A percentile compares a stretch with the other conserved stretches of the same genome.
phyloP scores from a whole-genome alignment of 2,113 vertebrate genomes.

The Apteryx owenii region DNA sequence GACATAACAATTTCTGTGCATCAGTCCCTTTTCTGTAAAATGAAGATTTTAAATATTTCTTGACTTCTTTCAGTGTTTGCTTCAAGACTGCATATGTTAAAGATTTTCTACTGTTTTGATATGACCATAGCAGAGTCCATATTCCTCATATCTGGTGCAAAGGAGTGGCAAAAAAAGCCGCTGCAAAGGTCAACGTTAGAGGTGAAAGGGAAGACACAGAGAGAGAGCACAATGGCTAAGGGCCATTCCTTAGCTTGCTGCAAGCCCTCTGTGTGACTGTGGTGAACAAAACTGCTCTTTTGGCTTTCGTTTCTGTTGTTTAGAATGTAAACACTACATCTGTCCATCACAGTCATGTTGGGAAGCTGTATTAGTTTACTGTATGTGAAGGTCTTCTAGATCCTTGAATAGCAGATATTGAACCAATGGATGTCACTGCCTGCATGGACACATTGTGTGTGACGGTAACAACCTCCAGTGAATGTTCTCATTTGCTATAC shows the following conservation, averaged over 20 bases:
- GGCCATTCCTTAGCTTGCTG: background rate
- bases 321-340: background rate
- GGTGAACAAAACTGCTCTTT: background rate
- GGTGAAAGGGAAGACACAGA: background rate
- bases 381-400: background rate
- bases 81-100: background rate
- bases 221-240: accelerated
- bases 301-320: background rate
- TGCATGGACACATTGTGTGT: no score
- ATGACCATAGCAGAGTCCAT: background rate
- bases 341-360: background rate
- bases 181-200: accelerated
- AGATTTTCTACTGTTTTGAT: background rate
- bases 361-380: background rate
- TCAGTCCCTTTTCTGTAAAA: background rate
- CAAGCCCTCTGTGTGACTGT: background rate
- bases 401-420: background rate
- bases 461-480: background rate
- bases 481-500: background rate
- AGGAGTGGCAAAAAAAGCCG: background rate
- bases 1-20: background rate
- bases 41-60: background rate
- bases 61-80: background rate
- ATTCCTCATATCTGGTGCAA: background rate
- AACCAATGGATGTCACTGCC: background rate